phyloP scores from a whole-genome alignment of 1,140 invertebrate species.

The Scaptomyza hsui region DNA sequence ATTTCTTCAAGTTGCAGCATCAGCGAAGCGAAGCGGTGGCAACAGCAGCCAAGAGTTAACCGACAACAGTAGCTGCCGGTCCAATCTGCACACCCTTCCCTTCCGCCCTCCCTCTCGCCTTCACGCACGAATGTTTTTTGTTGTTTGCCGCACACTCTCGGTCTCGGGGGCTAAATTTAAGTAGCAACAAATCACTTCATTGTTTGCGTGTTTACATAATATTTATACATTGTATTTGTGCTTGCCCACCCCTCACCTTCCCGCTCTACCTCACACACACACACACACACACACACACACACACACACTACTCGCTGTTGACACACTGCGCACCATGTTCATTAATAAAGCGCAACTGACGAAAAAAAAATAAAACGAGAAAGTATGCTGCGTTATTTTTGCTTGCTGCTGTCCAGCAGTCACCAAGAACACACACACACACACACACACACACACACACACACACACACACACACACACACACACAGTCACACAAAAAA shows the following conservation, averaged over 20 bases:
- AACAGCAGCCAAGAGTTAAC: conserved; percentile 34
- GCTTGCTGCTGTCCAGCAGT: not conserved
- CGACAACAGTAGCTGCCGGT: conserved; percentile 8
- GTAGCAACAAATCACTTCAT: conserved; percentile 82
- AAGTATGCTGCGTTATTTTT: conserved; percentile 39
- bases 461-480: too few relatives aligned
- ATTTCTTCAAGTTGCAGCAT: conserved; percentile 52
- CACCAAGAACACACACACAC: conserved; percentile 6
- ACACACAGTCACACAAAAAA: conserved; percentile 15
- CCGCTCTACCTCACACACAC: not conserved
- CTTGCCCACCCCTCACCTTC: not conserved
- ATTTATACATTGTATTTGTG: conserved; percentile 74
- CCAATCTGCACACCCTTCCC: not conserved
- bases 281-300: not conserved
- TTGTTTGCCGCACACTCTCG: conserved; percentile 35
- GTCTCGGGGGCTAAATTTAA: conserved; percentile 76
- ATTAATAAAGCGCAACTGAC: conserved; percentile 70
- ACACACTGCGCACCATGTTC: conserved; percentile 57
- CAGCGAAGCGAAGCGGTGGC: conserved; percentile 36
- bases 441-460: conserved; percentile 18
- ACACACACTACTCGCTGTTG: conserved; percentile 44
- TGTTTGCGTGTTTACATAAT: conserved; percentile 82
- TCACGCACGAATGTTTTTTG: too few relatives aligned
- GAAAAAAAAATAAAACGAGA: conserved; percentile 15
- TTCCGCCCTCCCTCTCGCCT: too few relatives aligned